Evolutionary conservation across 2,113 vertebrate species (phyloP).

Genomic region (Leiothrix lutea): DNA sequence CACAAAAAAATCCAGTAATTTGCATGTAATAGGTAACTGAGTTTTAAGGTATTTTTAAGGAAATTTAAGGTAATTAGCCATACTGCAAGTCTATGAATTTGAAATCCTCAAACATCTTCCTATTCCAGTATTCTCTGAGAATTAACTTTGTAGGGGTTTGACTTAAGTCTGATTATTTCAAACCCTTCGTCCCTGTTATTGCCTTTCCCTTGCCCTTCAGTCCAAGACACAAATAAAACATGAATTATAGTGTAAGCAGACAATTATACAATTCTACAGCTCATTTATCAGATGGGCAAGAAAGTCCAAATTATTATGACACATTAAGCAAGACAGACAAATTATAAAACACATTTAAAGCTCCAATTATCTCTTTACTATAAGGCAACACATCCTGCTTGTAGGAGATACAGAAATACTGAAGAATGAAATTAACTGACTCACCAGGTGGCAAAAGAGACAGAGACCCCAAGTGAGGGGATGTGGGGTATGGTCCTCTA

Average conservation of each 20-base stretch:
- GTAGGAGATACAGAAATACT: neutral
- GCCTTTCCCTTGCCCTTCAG: neutral
- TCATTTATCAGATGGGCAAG: neutral
- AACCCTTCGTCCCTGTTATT: neutral
- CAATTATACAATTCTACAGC: neutral
- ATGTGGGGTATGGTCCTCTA: accelerated
- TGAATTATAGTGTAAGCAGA: neutral
- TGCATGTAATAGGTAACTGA: neutral
- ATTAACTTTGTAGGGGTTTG: neutral
- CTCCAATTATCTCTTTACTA: neutral
- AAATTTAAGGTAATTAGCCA: neutral
- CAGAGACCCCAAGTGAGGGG: neutral
- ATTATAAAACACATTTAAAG: neutral
- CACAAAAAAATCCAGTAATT: neutral
- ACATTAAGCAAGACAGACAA: neutral
- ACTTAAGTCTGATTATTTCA: neutral
- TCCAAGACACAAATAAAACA: neutral
- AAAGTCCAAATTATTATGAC: neutral
- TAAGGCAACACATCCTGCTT: neutral
- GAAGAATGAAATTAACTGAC: neutral
- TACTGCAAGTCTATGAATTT: neutral
- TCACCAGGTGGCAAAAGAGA: neutral
- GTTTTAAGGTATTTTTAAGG: neutral
- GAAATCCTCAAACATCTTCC: neutral
- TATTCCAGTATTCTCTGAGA: neutral